Evolutionary conservation across 2,888 invertebrate genomes (phyloP), one percentile per base, ranked within the genome.

Genomic region (Lypha dubia): DNA sequence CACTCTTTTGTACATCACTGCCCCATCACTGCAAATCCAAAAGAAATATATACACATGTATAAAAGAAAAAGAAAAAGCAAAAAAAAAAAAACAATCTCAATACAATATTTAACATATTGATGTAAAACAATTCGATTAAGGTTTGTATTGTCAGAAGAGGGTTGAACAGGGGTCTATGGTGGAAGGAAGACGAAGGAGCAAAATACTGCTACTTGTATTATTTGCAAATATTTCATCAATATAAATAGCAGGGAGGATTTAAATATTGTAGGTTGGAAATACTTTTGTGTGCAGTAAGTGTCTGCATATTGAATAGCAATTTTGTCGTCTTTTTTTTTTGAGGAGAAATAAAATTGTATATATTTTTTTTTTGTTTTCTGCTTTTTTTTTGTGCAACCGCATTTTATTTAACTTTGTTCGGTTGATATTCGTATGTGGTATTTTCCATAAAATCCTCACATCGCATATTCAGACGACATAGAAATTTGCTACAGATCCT

Each of bases 71-170:
- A n/a, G n/a, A n/a, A n/a, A n/a, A n/a, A n/a, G n/a, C n/a, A 8
- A 9, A n/a, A 9, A 4, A 32, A 11, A n/a, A 32, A 28, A 60
- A 32, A 60, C 76, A 67, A 76, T 46, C 67, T 46, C 84, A 76
- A 76, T 73, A 76, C 53, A 71, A 80, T 84, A 84, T 80, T 84
- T 60, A 80, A 76, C 71, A 84, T 84, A 73, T 76, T 84, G 80
- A 80, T 73, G 84, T 76, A 80, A 80, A 80, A 80, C 76, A 76
- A 76, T 84, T 84, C 76, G 79, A 76, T 80, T 80, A 80, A 51
- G 71, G 71, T 76, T 80, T 56, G 46, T n/a, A 35, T 1, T 70
- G 62, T 3, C 20, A 41, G 17, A 41, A 22, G 17, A 38, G 41
- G 63, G 24, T 20, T 68, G 11, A 35, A 28, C 38, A 11, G 35